Evolutionary conservation across 2,113 vertebrate species (phyloP).

Genomic region (Zosterops lateralis): DNA sequence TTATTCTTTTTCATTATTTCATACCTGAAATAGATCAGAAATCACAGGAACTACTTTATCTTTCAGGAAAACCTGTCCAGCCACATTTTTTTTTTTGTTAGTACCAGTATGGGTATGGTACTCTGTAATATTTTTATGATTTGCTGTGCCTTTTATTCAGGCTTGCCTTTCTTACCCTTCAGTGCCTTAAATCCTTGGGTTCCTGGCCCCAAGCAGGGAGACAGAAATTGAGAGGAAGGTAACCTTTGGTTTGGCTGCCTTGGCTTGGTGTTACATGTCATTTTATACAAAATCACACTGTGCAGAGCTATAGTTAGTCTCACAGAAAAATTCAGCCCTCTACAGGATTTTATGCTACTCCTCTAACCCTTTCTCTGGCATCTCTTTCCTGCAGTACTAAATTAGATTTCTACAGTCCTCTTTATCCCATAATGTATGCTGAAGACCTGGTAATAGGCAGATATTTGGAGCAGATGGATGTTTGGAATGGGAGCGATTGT

Average conservation of each 20-base stretch:
- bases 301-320: background rate
- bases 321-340: background rate
- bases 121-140: background rate
- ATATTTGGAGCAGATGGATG: constrained; percentile 1
- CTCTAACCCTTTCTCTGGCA: background rate
- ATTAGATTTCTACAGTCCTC: constrained; percentile 14
- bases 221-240: background rate
- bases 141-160: background rate
- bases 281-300: background rate
- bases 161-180: background rate
- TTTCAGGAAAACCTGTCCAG: background rate
- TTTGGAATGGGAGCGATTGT: background rate
- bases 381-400: background rate
- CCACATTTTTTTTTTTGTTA: background rate
- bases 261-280: background rate
- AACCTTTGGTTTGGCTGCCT: background rate
- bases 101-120: background rate
- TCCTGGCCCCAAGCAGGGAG: background rate
- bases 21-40: background rate
- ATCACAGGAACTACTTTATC: background rate
- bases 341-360: background rate
- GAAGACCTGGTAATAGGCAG: background rate
- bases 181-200: background rate
- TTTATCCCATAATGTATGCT: constrained; percentile 30
- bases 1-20: background rate